Base-by-base conservation (phyloP, 2,113 vertebrate genomes). In the Limanda limanda region DNA sequence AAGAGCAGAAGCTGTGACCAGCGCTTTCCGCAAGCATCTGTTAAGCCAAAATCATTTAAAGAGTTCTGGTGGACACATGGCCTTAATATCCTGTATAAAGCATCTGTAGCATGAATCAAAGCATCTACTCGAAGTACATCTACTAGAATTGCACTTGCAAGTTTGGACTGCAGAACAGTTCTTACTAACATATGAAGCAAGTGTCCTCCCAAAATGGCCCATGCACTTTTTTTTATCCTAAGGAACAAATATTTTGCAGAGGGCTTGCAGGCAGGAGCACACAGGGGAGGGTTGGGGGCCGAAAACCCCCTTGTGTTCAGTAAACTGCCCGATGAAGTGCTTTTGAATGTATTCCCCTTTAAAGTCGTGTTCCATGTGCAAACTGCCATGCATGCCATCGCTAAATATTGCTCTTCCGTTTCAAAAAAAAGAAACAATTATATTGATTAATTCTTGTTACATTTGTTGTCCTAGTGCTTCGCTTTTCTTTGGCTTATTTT, bases 331-430 rank as follows among this genome's bases (percentile, higher is more conserved):
- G 79, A 83, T 84, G 80, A 92, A 92, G 88, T 89, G 88, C 90
- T 92, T 91, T 86, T 88, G 85, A 92, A 89, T 89, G 94, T 94
- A 95, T 96, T 96, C 96, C 96, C 96, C 94, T 95, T 96, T 96
- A 96, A 97, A 97, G 95, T 96, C 94, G 93, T 95, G 94, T 95
- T 97, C 95, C 95, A 95, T 97, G 95, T 95, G 96, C 96, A 95
- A 94, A 93, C 93, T 95, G 94, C 94, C 96, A 95, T 95, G 97
- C 97, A 97, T 98, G 98, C 95, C 92, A 96, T 94, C 88, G 95
- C 93, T 95, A 89, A 93, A 94, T 97, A 95, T 97, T 93, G 96
- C 96, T 96, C 92, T 92, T 93, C 90, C 91, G 90, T 94, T 91
- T 85, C 76, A 51, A 88, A 93, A 94, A 94, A 88, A 76, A 63